Conservation (phyloP, 2,797 vertebrate genomes). For the Micropoecilia bifurca region DNA sequence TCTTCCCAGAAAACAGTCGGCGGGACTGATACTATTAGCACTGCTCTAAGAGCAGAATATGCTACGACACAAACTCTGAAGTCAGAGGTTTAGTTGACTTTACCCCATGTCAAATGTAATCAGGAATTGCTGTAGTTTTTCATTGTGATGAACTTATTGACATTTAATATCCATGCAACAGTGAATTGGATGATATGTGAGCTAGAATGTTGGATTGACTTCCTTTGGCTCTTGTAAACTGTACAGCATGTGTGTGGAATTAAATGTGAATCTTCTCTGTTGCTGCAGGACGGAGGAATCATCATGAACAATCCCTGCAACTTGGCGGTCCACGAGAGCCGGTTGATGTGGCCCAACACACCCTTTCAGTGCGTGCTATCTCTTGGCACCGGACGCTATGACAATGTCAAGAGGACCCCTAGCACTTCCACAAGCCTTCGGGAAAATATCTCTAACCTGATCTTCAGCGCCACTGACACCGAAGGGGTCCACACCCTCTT, state of each 20-base stretch:
- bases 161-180: neutral
- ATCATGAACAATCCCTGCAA: constrained; percentile 83
- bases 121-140: neutral
- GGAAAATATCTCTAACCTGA: constrained; percentile 82
- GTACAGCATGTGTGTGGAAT: neutral
- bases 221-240: neutral
- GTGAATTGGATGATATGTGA: neutral
- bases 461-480: constrained; percentile 83
- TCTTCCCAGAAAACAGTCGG: too few relatives aligned
- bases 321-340: constrained; percentile 81
- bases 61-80: too few relatives aligned
- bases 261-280: constrained; percentile 20
- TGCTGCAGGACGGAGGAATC: constrained; percentile 78
- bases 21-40: too few relatives aligned
- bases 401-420: constrained; percentile 71
- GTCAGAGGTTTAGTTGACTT: neutral
- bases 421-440: constrained; percentile 81
- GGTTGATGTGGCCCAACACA: constrained; percentile 80
- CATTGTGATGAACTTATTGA: neutral
- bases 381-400: constrained; percentile 80
- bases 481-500: constrained; percentile 83
- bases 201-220: neutral
- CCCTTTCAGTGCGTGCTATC: constrained; percentile 83
- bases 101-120: neutral
- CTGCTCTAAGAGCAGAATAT: too few relatives aligned